These are phyloP conservation scores for Dexiosoma caninum DNA, from an alignment of 2,888 invertebrate species.

Conservation along the genomic window DNA sequence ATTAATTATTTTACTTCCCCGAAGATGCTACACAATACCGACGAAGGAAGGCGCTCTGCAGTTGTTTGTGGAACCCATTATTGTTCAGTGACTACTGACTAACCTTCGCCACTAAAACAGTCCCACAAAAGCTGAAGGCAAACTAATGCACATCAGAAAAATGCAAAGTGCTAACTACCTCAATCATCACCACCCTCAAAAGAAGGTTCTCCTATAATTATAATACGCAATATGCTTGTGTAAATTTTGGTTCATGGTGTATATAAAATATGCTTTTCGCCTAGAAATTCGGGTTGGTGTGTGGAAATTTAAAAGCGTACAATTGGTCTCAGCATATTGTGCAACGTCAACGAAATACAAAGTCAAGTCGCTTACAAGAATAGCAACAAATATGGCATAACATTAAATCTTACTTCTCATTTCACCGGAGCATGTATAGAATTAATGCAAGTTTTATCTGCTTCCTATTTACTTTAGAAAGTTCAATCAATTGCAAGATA, in stretches of 20 bases:
- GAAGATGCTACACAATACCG: too few relatives aligned
- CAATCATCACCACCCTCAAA: too few relatives aligned
- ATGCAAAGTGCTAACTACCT: too few relatives aligned
- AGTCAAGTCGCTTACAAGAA: slow-evolving; percentile 37
- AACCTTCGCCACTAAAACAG: too few relatives aligned
- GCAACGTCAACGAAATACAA: slow-evolving; percentile 35
- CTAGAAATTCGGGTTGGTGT: slow-evolving; percentile 21
- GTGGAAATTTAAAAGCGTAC: slow-evolving; percentile 34
- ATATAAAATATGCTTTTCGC: too few relatives aligned
- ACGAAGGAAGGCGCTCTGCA: too few relatives aligned
- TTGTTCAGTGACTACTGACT: too few relatives aligned
- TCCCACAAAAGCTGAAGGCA: too few relatives aligned
- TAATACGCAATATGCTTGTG: neutral
- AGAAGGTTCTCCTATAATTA: neutral
- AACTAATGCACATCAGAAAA: too few relatives aligned
- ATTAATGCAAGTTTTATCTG: neutral
- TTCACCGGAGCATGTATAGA: neutral
- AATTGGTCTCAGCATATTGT: slow-evolving; percentile 6
- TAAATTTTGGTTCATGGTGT: neutral
- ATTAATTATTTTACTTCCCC: too few relatives aligned
- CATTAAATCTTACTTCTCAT: neutral
- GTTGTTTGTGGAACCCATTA: too few relatives aligned
- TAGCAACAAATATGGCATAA: neutral
- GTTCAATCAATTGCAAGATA: slow-evolving; percentile 47
- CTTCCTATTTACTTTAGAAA: slow-evolving; percentile 30